phyloP scores from a whole-genome alignment of 2,797 vertebrate genomes.

The Cuculus canorus region DNA sequence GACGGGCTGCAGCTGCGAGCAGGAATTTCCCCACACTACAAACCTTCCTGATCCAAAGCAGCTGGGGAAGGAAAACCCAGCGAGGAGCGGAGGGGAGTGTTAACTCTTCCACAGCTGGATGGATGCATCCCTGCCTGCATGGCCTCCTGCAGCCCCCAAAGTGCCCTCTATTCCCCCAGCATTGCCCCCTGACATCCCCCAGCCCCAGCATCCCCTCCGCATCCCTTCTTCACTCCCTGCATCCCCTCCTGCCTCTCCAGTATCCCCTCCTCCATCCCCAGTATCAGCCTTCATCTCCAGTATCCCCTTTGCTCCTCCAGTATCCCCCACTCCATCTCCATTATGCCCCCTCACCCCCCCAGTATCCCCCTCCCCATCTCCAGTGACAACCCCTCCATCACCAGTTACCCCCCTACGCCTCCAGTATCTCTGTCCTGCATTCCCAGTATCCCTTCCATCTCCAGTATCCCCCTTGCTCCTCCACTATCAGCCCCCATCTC shows the following conservation, averaged over 20 bases:
- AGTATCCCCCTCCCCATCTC: neutral
- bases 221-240: no score
- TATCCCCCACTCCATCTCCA: neutral
- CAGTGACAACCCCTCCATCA: no score
- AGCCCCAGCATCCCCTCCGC: neutral
- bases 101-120: neutral
- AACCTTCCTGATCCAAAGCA: slow-evolving; percentile 80
- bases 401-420: no score
- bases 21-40: slow-evolving; percentile 83
- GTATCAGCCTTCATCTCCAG: neutral
- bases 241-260: no score
- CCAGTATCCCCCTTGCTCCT: no score
- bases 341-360: neutral
- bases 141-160: neutral
- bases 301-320: neutral
- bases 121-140: fast-evolving
- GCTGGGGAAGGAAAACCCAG: slow-evolving; percentile 87
- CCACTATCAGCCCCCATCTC: neutral
- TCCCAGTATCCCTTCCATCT: no score
- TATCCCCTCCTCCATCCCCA: no score
- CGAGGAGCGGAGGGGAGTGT: neutral
- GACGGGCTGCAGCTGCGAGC: slow-evolving; percentile 87
- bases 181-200: neutral
- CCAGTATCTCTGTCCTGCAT: neutral
- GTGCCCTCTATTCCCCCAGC: neutral